phyloP scores from a whole-genome alignment of 2,888 invertebrate genomes.

The Macrophya alboannulata region DNA sequence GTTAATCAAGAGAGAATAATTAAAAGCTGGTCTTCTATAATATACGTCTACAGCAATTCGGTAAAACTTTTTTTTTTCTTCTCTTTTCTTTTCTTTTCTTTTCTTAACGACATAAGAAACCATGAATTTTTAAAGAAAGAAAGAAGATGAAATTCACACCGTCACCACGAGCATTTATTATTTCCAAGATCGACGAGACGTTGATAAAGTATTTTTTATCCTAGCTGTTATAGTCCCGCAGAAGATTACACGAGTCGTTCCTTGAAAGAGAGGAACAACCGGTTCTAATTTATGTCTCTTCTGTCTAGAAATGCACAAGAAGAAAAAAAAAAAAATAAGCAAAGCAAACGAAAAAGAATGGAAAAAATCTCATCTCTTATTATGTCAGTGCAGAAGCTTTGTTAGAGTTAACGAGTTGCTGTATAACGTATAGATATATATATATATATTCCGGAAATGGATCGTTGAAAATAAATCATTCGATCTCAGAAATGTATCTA shows the following conservation, averaged over 20 bases:
- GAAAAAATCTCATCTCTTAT: background rate
- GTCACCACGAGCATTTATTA: constrained; percentile 50
- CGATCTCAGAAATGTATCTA: too few species aligned
- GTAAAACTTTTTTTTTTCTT: background rate
- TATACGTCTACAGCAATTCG: background rate
- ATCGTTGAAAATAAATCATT: constrained; percentile 6
- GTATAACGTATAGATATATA: too few species aligned
- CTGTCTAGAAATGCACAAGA: constrained; percentile 3
- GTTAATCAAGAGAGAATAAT: background rate
- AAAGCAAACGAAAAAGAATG: background rate
- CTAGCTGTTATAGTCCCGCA: background rate
- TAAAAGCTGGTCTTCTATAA: background rate
- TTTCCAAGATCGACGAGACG: constrained; percentile 54
- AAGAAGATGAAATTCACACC: background rate
- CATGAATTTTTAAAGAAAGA: background rate
- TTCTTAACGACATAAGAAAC: background rate
- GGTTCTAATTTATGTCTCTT: constrained; percentile 12
- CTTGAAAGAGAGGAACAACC: constrained; percentile 3
- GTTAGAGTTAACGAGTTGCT: constrained; percentile 23
- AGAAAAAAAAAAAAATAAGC: background rate
- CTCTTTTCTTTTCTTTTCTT: too few species aligned
- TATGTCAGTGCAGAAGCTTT: background rate
- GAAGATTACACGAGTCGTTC: background rate
- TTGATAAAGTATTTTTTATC: constrained; percentile 50
- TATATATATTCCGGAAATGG: background rate